These are phyloP conservation scores for Sander lucioperca DNA, from an alignment of 2,113 vertebrate species.

Conservation along the genomic window DNA sequence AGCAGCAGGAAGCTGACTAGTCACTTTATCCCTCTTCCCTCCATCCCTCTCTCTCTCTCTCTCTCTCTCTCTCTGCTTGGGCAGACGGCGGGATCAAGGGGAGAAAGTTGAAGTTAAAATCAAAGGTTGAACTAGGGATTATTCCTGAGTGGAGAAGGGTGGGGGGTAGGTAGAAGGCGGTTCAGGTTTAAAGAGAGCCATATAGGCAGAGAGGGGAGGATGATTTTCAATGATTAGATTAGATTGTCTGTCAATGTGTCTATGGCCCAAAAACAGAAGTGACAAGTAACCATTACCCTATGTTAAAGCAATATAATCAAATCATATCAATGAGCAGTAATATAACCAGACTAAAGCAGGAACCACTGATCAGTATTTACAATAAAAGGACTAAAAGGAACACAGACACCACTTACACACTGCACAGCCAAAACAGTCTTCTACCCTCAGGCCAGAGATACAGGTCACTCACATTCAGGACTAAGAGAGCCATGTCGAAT, in stretches of 20 bases:
- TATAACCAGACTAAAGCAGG: no score
- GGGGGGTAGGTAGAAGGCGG: conserved; percentile 3
- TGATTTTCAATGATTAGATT: conserved; percentile 26
- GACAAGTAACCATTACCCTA: background rate
- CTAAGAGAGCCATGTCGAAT: no score
- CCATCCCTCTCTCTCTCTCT: background rate
- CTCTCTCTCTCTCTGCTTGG: background rate
- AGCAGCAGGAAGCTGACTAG: conserved; percentile 79
- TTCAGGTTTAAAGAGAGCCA: conserved; percentile 51
- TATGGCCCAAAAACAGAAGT: background rate
- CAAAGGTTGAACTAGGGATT: conserved; percentile 74
- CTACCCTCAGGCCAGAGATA: no score
- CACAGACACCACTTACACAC: no score
- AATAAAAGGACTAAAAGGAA: no score
- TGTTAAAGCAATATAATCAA: no score
- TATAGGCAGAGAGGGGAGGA: conserved; percentile 19
- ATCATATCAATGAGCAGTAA: no score
- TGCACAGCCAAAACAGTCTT: no score
- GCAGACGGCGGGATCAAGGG: conserved; percentile 59
- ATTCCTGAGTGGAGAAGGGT: conserved; percentile 35
- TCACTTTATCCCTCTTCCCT: conserved; percentile 64
- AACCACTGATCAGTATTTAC: no score
- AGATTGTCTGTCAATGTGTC: conserved; percentile 23
- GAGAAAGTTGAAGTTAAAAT: conserved; percentile 73
- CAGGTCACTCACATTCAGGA: no score